Evolutionary conservation across 2,113 vertebrate species (phyloP), one percentile per base, ranked within the genome.

Genomic region (Embiotoca jacksoni): DNA sequence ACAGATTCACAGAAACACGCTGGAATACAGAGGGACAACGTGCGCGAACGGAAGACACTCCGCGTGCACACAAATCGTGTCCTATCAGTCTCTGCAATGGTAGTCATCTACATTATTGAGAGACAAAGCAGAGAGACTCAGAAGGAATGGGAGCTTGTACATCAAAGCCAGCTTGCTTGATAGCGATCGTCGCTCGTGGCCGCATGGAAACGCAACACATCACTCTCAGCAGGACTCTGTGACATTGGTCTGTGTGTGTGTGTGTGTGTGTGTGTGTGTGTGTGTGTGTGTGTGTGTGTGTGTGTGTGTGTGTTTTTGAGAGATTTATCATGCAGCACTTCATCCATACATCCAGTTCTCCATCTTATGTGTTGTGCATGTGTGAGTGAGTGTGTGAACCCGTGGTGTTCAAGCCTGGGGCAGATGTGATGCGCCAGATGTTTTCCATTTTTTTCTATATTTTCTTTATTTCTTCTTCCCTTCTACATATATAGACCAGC

Each of bases 81-180:
- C 69, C 59, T 50, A 63, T 83, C 83, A 33, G 4, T 69, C 71
- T 76, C 58, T 66, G 61, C 58, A 84, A 80, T 80, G 72, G 80
- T 30, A 80, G 87, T 69, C 65, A 76, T 88, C 71, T 53, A 72
- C 78, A 88, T 86, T 68, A 77, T 35, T 55, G 54, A 46, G 74
- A 80, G 81, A 79, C 85, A 91, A 83, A 85, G 67, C 11, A 10
- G 52, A 63, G 70, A 41, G 75, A 80, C 65, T 68, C 50, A 4
- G 46, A 73, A 68, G 58, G 69, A 78, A 72, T 56, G 67, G 69
- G 60, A 78, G 75, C 70, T 63, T 80, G 75, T 80, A 85, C 81
- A 90, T 92, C 89, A 92, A 91, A 92, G 88, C 75, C 71, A 69
- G 80, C 62, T n/a, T 7, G 72, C 63, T 9, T 69, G 91, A 92